Base-by-base conservation (phyloP, 2,113 vertebrate species). In the Catharus fuscescens region DNA sequence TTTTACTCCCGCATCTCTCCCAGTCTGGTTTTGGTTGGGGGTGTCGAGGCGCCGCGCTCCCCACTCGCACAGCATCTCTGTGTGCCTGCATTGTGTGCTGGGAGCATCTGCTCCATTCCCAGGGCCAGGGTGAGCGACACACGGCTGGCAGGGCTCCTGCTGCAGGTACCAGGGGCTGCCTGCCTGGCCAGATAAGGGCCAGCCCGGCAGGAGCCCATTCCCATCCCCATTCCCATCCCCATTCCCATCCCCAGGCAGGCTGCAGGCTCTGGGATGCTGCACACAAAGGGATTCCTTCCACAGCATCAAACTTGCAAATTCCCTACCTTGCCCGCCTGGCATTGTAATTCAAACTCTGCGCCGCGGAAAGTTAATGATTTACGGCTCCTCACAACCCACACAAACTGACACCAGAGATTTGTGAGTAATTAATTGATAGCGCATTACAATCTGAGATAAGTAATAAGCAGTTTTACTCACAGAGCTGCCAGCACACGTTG, bases 401-500 rank as follows among this genome's bases (percentile, higher is more conserved):
- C 85, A 71, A 86, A 84, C 61, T 61, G 91, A 95, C 92, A 88
- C 66, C 83, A 69, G 48, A 80, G 86, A 94, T 85, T 95, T 92
- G 67, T 66, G 85, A 87, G 85, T 96, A 95, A 97, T 97, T 98
- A 97, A 97, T 97, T 97, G 97, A 97, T 94, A 97, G 95, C 24
- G 6, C 86, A 87, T 96, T 96, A 96, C 96, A 94, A 88, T 70
- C 92, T 42, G 61, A 90, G 80, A 88, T 84, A 92, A 96, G 72
- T 95, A 95, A 96, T 60, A 93, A 95, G 70, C 45, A 25, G 82
- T 92, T 94, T 62, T 67, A 54, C 74, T 88, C 81, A 42, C 90
- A 77, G 64, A 91, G 91, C 76, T 96, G 80, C 50, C 29, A 67
- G 86, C 69, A 66, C 19, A 36, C 32, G 8, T 60, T 78, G 62